A percentile compares a stretch with the other conserved stretches of the same genome.
These are phyloP conservation scores for Sphaerodactylus townsendi DNA, from an alignment of 2,113 vertebrate genomes.

Conservation along the genomic window DNA sequence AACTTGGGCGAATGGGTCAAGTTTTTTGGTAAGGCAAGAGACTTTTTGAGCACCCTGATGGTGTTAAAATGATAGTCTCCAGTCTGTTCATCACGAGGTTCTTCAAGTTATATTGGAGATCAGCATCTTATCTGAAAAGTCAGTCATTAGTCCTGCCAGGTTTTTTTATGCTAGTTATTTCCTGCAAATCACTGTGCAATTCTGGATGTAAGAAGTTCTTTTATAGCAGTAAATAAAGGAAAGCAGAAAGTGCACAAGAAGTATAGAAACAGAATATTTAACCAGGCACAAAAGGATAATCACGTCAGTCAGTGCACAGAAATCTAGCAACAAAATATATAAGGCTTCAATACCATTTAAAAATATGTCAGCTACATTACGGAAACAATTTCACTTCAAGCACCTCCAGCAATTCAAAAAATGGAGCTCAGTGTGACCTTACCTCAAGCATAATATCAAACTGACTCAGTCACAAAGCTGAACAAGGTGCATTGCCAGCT, in stretches of 20 bases:
- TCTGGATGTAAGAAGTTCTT: not conserved
- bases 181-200: not conserved
- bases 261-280: not conserved
- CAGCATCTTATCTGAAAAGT: not conserved
- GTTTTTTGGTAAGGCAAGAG: not conserved
- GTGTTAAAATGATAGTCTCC: not conserved
- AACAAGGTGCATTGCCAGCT: not conserved
- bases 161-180: not conserved
- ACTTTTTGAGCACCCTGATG: too few species aligned
- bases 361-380: not conserved
- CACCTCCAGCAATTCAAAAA: not conserved
- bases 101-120: too few species aligned
- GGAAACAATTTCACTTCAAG: not conserved
- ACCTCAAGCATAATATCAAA: not conserved
- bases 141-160: not conserved
- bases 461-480: not conserved
- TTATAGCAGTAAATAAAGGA: not conserved
- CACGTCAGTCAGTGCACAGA: not conserved
- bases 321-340: not conserved
- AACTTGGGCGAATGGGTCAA: too few species aligned
- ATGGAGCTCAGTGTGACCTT: not conserved
- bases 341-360: not conserved
- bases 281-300: not conserved
- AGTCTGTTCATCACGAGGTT: not conserved
- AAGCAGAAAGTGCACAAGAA: not conserved